Evolutionary conservation across 2,113 vertebrate genomes (phyloP).

Genomic region (Lampris megalopsis): DNA sequence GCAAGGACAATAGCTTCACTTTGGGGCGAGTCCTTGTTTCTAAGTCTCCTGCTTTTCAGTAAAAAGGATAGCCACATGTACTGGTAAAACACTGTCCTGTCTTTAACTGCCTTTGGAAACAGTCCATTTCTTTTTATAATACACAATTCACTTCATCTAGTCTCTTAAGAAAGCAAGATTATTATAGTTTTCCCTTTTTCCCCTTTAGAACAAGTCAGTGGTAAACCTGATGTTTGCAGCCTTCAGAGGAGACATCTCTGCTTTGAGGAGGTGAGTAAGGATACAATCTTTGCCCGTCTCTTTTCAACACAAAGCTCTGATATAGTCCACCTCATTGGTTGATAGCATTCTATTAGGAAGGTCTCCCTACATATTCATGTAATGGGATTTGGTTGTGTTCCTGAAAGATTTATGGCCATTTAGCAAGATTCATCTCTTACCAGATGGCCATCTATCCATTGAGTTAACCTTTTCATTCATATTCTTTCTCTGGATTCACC

Average conservation of each 20-base stretch:
- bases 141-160: no score
- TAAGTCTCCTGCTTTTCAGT: neutral
- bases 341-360: neutral
- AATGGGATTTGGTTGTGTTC: neutral
- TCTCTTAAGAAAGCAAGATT: no score
- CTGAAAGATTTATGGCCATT: neutral
- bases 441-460: neutral
- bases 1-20: neutral
- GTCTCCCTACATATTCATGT: neutral
- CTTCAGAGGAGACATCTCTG: constrained; percentile 87
- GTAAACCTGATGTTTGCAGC: constrained; percentile 91
- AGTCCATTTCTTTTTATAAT: neutral
- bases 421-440: neutral
- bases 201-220: constrained; percentile 87
- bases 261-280: constrained; percentile 84
- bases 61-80: neutral
- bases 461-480: neutral
- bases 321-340: neutral
- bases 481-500: neutral
- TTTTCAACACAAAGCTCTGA: neutral
- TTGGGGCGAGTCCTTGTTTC: neutral
- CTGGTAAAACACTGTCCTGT: neutral
- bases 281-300: neutral
- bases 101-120: neutral
- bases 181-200: constrained; percentile 11